These are phyloP conservation scores for Holothuria leucospilota DNA, from an alignment of 53 echinoderm and acorn worm species.

Conservation along the genomic window DNA sequence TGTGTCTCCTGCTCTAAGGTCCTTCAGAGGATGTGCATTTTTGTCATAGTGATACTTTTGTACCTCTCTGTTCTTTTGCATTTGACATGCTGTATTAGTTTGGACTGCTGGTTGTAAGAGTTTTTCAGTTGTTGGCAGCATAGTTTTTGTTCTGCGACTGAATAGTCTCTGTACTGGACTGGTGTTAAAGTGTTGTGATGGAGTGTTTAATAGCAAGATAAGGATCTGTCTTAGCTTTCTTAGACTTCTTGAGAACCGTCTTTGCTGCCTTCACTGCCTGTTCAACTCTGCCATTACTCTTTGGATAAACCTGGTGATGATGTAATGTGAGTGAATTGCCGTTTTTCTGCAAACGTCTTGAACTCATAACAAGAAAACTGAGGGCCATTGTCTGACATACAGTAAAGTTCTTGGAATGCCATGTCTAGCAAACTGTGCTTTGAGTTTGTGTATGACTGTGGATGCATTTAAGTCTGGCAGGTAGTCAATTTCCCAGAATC, in stretches of 20 bases:
- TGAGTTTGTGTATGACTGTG: conserved; percentile 60
- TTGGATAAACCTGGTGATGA: conserved; percentile 63
- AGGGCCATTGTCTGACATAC: conserved; percentile 71
- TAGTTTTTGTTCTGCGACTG: conserved; percentile 54
- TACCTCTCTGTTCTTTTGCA: conserved; percentile 22
- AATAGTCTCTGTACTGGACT: conserved; percentile 56
- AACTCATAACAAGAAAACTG: conserved; percentile 62
- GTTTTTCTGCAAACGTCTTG: conserved; percentile 44
- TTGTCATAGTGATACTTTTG: too few species aligned
- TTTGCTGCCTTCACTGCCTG: conserved; percentile 66
- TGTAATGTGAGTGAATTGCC: conserved; percentile 65
- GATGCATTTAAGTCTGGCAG: conserved; percentile 27
- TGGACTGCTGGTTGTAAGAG: conserved; percentile 43
- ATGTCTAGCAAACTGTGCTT: conserved; percentile 67
- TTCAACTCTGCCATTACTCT: conserved; percentile 66
- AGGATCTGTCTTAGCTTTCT: conserved; percentile 61
- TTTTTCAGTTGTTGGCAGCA: conserved; percentile 52
- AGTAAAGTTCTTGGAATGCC: conserved; percentile 52
- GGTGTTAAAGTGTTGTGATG: conserved; percentile 41
- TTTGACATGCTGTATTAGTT: conserved; percentile 10
- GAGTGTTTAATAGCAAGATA: conserved; percentile 63
- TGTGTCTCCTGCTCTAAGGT: conserved; percentile 52
- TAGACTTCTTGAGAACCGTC: conserved; percentile 55
- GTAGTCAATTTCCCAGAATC: conserved; percentile 57
- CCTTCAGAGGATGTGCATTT: conserved; percentile 42